Evolutionary conservation across 2,888 invertebrate species (phyloP).

Genomic region (Stomorhina lunata): DNA sequence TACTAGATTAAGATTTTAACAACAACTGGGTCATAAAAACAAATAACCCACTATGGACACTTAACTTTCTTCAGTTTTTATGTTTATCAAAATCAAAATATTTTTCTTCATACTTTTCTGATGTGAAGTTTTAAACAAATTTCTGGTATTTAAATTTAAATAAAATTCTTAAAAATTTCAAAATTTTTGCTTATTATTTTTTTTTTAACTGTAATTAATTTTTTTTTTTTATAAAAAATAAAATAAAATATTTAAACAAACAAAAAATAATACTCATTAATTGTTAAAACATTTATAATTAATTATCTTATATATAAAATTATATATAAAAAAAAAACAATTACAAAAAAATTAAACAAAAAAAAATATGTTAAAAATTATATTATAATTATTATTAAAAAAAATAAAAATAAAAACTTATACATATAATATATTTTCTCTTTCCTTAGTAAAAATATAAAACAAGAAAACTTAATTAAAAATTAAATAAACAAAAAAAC

Average conservation of each 20-base stretch:
- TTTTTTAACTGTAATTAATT: slow-evolving; percentile 35
- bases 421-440: slow-evolving; percentile 65
- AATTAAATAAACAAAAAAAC: slow-evolving; percentile 68
- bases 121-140: too few relatives aligned
- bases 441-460: slow-evolving; percentile 58
- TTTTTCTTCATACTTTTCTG: too few relatives aligned
- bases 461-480: slow-evolving; percentile 67
- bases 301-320: slow-evolving; percentile 66
- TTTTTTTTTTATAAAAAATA: slow-evolving; percentile 34
- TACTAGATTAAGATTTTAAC: too few relatives aligned
- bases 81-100: too few relatives aligned
- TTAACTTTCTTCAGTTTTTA: too few relatives aligned
- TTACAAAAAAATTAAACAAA: slow-evolving; percentile 6
- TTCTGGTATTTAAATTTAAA: too few relatives aligned
- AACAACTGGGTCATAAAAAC: too few relatives aligned
- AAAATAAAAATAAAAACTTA: slow-evolving; percentile 66
- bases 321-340: slow-evolving; percentile 19
- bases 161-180: too few relatives aligned
- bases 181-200: too few relatives aligned
- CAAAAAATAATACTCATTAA: slow-evolving; percentile 69
- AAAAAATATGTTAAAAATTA: slow-evolving; percentile 68
- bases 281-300: slow-evolving; percentile 69
- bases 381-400: slow-evolving; percentile 71
- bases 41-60: too few relatives aligned
- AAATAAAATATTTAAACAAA: slow-evolving; percentile 67